Evolutionary conservation across 2,113 vertebrate species (phyloP).

Genomic region (Eurystomus gularis): DNA sequence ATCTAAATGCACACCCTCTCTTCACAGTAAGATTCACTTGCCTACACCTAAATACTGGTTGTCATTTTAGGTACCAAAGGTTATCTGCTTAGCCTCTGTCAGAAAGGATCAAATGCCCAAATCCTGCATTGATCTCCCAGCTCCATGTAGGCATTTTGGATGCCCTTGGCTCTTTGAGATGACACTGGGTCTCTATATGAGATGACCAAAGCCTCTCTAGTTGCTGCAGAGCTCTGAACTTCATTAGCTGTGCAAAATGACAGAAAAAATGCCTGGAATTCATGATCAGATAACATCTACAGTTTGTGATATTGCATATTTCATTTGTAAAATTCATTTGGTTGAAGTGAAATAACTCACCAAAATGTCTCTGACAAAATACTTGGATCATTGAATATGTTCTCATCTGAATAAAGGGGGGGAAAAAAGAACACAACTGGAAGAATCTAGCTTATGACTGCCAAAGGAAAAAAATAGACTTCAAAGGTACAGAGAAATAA

Average conservation of each 20-base stretch:
- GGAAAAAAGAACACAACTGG: neutral
- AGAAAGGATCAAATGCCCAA: neutral
- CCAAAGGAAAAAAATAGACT: neutral
- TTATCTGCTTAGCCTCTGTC: neutral
- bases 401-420: neutral
- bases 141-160: neutral
- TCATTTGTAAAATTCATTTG: neutral
- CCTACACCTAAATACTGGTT: neutral
- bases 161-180: neutral
- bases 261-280: neutral
- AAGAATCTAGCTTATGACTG: neutral
- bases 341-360: neutral
- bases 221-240: neutral
- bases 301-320: neutral
- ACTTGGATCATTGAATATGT: neutral
- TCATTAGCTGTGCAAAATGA: neutral
- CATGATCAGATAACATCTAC: neutral
- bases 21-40: neutral
- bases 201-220: neutral
- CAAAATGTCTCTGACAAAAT: neutral
- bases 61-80: neutral
- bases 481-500: neutral
- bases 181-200: neutral
- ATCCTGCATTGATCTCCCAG: neutral
- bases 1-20: neutral